Conservation (phyloP, 2,797 vertebrate genomes). For the Oryzias dopingdopingensis region DNA sequence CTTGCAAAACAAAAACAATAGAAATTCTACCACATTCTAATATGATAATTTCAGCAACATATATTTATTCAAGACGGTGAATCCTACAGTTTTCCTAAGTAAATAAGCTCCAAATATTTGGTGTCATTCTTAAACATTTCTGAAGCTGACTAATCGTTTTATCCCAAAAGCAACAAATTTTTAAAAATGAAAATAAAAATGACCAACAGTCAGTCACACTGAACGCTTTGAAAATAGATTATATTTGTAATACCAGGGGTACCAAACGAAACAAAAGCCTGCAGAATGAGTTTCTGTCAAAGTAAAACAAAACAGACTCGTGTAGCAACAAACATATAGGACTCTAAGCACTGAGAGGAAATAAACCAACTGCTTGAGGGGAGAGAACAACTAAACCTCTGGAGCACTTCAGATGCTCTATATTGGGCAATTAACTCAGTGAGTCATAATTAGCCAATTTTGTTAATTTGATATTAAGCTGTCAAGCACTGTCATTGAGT, state of each 20-base stretch:
- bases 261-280: too few species aligned
- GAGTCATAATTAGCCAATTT: constrained; percentile 85
- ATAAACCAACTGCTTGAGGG: constrained; percentile 75
- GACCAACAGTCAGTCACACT: too few species aligned
- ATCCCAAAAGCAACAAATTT: too few species aligned
- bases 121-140: too few species aligned
- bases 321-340: constrained; percentile 52
- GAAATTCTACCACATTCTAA: neutral
- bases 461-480: constrained; percentile 85
- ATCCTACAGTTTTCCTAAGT: constrained; percentile 55
- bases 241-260: too few species aligned
- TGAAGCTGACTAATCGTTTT: too few species aligned
- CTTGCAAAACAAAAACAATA: neutral
- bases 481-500: constrained; percentile 80
- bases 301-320: constrained; percentile 15
- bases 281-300: too few species aligned
- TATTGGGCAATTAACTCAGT: constrained; percentile 82
- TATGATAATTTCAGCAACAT: constrained; percentile 7
- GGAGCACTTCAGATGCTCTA: constrained; percentile 80
- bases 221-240: too few species aligned
- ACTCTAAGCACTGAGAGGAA: constrained; percentile 68
- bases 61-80: constrained; percentile 21
- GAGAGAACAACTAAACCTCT: constrained; percentile 76
- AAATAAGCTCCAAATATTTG: constrained; percentile 24
- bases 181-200: too few species aligned